phyloP scores from a whole-genome alignment of 2,797 vertebrate species.

The Catamblyrhynchus diadema region DNA sequence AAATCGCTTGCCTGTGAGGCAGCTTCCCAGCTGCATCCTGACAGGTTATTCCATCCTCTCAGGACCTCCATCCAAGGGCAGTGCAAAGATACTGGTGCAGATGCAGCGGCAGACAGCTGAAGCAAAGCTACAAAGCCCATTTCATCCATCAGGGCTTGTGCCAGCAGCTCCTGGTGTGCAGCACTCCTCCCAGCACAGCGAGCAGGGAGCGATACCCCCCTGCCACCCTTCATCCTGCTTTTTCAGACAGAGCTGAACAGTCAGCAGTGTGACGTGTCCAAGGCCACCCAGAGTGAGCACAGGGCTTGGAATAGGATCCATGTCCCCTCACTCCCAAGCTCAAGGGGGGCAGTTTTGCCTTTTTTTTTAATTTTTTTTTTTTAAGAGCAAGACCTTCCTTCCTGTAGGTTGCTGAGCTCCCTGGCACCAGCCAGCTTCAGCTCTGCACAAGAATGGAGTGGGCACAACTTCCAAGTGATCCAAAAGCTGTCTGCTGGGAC shows the following conservation, averaged over 20 bases:
- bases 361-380: not conserved
- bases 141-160: not conserved
- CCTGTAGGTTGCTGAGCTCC: not conserved
- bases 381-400: conserved; percentile 29
- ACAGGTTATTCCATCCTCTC: not conserved
- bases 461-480: conserved; percentile 2
- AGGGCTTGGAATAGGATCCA: conserved; percentile 1
- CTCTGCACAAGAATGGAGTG: conserved; percentile 9
- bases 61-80: not conserved
- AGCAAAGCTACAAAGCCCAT: not conserved
- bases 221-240: not conserved
- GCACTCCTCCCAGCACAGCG: fast-evolving
- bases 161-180: not conserved
- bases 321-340: not conserved
- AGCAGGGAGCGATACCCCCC: not conserved
- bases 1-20: not conserved
- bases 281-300: conserved; percentile 55
- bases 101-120: not conserved
- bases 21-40: not conserved
- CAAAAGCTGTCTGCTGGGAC: not conserved
- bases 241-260: conserved; percentile 28
- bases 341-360: not conserved
- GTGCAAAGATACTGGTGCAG: not conserved
- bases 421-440: not conserved
- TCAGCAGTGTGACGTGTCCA: conserved; percentile 12